Conservation (phyloP, 1,140 invertebrate genomes). For the Drosophila suzukii region DNA sequence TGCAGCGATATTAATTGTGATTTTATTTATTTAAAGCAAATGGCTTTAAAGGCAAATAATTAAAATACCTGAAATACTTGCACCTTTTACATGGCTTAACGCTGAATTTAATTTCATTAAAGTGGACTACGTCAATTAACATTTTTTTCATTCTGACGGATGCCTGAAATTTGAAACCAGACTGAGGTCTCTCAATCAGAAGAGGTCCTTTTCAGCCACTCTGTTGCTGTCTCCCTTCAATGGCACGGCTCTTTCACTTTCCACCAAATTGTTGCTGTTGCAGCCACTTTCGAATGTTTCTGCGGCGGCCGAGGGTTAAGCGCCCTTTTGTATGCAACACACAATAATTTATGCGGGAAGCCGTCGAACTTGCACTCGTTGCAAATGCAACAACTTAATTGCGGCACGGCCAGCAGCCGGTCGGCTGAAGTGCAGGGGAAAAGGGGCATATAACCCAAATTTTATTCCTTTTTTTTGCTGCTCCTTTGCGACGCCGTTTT, state of each 20-base stretch:
- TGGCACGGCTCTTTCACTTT: neutral
- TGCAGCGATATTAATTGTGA: neutral
- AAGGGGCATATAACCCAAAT: constrained; percentile 47
- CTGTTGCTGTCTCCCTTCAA: constrained; percentile 7
- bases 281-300: constrained; percentile 56
- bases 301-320: constrained; percentile 63
- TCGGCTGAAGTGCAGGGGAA: too few species aligned
- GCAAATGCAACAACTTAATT: constrained; percentile 79
- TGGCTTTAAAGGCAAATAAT: constrained; percentile 1
- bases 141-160: constrained; percentile 1
- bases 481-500: constrained; percentile 53
- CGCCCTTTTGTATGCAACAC: constrained; percentile 73
- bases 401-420: constrained; percentile 49
- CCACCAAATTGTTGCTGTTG: constrained; percentile 19
- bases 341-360: constrained; percentile 76
- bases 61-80: neutral
- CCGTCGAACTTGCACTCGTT: constrained; percentile 43
- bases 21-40: neutral
- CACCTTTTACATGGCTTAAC: neutral
- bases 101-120: constrained; percentile 21
- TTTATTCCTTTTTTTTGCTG: constrained; percentile 31
- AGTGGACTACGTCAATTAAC: constrained; percentile 18
- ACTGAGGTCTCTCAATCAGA: constrained; percentile 38
- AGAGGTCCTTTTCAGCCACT: constrained; percentile 32
- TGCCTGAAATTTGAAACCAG: constrained; percentile 26